Percentiles rank a stretch among this genome's conserved stretches.
Conservation (phyloP, 2,113 vertebrate genomes). For the Ciconia boyciana region DNA sequence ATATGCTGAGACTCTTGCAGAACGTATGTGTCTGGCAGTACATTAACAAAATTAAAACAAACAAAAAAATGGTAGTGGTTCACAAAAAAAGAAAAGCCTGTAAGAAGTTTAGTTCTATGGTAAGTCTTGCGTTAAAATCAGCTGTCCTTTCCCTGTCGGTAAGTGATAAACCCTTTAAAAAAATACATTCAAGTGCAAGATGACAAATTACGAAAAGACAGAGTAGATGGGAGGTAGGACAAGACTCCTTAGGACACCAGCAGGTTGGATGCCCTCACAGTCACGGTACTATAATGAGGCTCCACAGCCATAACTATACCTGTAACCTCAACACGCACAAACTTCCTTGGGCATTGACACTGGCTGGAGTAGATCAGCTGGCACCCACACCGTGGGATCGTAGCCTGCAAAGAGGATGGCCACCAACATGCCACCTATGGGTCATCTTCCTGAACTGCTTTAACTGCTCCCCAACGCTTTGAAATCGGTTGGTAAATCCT, state of each 20-base stretch:
- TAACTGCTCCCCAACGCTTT: background rate
- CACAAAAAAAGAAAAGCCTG: background rate
- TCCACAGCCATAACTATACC: background rate
- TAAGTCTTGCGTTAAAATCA: background rate
- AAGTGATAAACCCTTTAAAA: rapidly evolving
- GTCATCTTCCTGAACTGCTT: background rate
- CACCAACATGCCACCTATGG: too few relatives aligned
- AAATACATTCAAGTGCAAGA: background rate
- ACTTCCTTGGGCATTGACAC: background rate
- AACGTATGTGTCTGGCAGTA: background rate
- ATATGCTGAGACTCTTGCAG: background rate
- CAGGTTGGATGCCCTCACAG: background rate
- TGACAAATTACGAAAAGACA: background rate
- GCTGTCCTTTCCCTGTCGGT: background rate
- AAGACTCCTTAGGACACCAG: background rate
- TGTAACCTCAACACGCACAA: background rate
- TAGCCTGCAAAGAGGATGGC: background rate
- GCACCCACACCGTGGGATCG: rapidly evolving
- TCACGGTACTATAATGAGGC: rapidly evolving
- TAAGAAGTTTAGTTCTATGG: background rate
- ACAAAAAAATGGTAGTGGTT: background rate
- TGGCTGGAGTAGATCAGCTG: rapidly evolving
- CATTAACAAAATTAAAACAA: background rate
- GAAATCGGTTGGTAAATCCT: background rate
- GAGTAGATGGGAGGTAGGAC: background rate